Evolutionary conservation across 2,113 vertebrate genomes (phyloP).

Genomic region (Vulpes lagopus): DNA sequence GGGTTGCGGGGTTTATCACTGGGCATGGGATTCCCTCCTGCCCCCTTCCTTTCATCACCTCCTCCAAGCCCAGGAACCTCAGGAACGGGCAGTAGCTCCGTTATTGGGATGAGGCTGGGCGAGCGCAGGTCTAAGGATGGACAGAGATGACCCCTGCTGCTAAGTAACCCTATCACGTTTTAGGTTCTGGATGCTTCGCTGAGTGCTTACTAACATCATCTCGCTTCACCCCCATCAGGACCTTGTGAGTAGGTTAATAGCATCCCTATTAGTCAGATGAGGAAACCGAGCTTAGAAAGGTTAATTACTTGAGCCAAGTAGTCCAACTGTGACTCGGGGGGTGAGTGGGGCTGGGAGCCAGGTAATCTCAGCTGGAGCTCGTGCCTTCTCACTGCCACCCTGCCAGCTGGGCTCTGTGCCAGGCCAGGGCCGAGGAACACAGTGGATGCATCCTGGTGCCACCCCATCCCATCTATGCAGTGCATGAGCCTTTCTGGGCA

Average conservation of each 20-base stretch:
- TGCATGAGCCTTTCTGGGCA: background rate
- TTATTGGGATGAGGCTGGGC: background rate
- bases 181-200: background rate
- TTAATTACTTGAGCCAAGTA: background rate
- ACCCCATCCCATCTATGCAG: background rate
- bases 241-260: background rate
- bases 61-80: background rate
- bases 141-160: no score
- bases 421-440: no score
- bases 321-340: background rate
- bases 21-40: background rate
- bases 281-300: background rate
- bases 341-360: background rate
- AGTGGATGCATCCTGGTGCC: background rate
- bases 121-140: background rate
- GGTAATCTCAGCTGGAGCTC: background rate
- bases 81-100: background rate
- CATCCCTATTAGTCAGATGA: background rate
- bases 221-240: background rate
- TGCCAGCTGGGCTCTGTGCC: background rate
- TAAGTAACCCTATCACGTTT: background rate
- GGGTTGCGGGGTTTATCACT: background rate
- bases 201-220: background rate
- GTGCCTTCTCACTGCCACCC: rapidly evolving
- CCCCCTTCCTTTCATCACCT: background rate